phyloP scores from a whole-genome alignment of 2,113 vertebrate species.

The Protobothrops flavoviridis region DNA sequence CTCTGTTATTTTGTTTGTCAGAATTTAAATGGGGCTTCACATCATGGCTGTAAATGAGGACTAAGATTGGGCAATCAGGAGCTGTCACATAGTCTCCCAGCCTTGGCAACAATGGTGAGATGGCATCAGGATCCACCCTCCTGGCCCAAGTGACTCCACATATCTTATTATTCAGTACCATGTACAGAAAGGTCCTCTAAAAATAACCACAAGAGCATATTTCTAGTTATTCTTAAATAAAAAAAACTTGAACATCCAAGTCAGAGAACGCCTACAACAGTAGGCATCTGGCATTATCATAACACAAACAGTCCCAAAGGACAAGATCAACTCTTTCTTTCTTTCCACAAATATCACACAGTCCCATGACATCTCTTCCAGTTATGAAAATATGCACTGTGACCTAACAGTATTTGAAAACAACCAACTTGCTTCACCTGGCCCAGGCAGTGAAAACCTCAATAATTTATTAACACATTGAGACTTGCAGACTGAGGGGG shows the following conservation, averaged over 20 bases:
- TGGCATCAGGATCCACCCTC: background rate
- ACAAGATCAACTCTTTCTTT: background rate
- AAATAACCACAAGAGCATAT: background rate
- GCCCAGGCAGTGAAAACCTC: background rate
- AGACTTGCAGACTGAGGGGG: background rate
- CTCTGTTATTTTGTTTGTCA: background rate
- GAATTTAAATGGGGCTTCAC: background rate
- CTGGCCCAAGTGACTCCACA: background rate
- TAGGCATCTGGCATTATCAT: background rate
- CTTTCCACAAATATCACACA: background rate
- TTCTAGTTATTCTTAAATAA: background rate
- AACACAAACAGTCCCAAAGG: background rate
- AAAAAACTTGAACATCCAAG: background rate
- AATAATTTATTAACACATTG: background rate
- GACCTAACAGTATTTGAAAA: background rate
- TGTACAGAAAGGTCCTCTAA: background rate
- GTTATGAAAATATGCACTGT: background rate
- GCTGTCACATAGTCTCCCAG: background rate
- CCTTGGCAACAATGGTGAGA: background rate
- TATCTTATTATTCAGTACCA: background rate
- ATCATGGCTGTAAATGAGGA: background rate
- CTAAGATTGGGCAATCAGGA: background rate
- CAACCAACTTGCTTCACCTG: background rate
- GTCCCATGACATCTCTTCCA: background rate
- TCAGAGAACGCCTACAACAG: background rate